Evolutionary conservation across 2,797 vertebrate genomes (phyloP), one percentile per base, ranked within the genome.

Genomic region (Geotrypetes seraphini): DNA sequence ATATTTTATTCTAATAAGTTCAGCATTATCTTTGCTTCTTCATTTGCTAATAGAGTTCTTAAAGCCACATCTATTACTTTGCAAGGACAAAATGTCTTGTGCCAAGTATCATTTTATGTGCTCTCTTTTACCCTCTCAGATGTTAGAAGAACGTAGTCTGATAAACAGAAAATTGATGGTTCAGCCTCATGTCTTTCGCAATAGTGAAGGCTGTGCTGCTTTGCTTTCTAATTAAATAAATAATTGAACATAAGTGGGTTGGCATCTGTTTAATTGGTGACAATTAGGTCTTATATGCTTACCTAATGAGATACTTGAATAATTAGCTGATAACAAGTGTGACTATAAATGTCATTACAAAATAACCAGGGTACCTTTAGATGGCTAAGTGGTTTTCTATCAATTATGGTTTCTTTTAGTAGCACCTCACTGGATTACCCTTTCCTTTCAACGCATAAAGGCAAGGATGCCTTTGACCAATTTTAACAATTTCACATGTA

Each of bases 191-290:
- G 25, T 13, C 25, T 19, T 53, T 42, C 38, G 31, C 22, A 22
- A 24, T 30, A 33, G 16, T 22, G 13, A 5, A 20, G 18, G 33
- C 7, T 19, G 8, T 18, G 12, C 31, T 36, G 21, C 36, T 48
- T 22, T 31, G 19, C 19, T 5, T 45, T 25, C 24, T 34, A 19
- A 36, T 39, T 41, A 39, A 60, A 56, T 36, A 49, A 53, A 50
- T 32, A 34, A 50, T 43, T 33, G 1, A 43, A 45, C 34, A 40
- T 58, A 47, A 31, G 25, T 25, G 39, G 45, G 41, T 47, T 45
- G 25, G 34, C 76, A 80, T 71, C 72, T 66, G 43, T 81, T 79
- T 86, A 88, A 84, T 84, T 82, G 75, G 52, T 70, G 63, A 61
- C 84, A 84, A 81, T 84, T 68, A 68, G 60, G 75, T 72, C 65